These are phyloP conservation scores for Drosophila elegans DNA, from an alignment of 1,140 invertebrate genomes.

Conservation along the genomic window DNA sequence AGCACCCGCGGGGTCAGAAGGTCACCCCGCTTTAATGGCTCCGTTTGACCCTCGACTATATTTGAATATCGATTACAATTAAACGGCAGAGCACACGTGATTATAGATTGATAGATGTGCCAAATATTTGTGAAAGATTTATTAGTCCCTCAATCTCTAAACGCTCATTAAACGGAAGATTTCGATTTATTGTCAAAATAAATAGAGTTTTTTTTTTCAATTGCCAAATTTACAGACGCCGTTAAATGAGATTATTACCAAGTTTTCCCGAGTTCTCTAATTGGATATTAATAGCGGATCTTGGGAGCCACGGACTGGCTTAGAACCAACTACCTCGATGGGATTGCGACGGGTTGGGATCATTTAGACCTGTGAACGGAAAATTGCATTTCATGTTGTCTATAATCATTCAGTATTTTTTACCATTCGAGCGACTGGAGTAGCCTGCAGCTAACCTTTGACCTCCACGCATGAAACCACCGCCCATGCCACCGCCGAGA, in stretches of 20 bases:
- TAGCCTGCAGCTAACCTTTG: conserved; percentile 29
- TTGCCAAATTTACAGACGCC: neutral
- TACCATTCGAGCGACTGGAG: conserved; percentile 41
- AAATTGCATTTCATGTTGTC: accelerated
- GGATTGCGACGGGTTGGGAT: neutral
- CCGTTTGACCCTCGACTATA: conserved; percentile 40
- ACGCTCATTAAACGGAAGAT: neutral
- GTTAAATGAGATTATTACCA: neutral
- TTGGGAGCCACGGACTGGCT: neutral
- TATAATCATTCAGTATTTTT: no score
- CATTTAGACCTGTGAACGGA: conserved; percentile 20
- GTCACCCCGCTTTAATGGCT: conserved; percentile 59
- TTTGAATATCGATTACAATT: conserved; percentile 59
- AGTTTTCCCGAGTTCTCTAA: neutral
- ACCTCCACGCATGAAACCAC: neutral
- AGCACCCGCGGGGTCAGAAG: conserved; percentile 44
- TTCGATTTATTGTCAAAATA: conserved; percentile 13
- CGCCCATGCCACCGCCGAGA: conserved; percentile 3
- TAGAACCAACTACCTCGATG: conserved; percentile 25
- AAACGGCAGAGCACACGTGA: conserved; percentile 15
- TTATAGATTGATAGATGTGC: conserved; percentile 17
- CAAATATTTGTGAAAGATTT: conserved; percentile 17
- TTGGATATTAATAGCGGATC: neutral
- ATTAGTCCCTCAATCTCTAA: neutral
- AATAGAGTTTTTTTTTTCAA: neutral